Conservation (phyloP, 1,140 invertebrate genomes). For the Whitmania pigra region DNA sequence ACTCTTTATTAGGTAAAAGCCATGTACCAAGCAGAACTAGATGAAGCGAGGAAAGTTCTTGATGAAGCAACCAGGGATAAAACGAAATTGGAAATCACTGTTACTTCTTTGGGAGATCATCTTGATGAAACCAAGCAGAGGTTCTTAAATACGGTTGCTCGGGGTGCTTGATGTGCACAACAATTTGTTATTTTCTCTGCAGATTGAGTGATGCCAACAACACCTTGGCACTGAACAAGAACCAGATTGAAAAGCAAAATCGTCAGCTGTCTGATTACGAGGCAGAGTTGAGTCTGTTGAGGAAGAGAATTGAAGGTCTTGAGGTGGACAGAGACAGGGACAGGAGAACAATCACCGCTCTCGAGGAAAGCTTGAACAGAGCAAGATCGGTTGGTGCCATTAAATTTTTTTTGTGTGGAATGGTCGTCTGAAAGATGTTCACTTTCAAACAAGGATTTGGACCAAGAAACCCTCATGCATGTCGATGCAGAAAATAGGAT, state of each 20-base stretch:
- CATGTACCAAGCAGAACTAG: slow-evolving; percentile 27
- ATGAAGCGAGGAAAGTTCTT: slow-evolving; percentile 30
- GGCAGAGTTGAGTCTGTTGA: slow-evolving; percentile 45
- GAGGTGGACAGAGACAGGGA: slow-evolving; percentile 42
- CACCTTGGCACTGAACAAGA: slow-evolving; percentile 40
- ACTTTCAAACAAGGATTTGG: slow-evolving; percentile 36
- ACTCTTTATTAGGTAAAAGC: slow-evolving; percentile 20
- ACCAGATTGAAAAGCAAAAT: slow-evolving; percentile 43
- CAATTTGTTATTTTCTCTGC: slow-evolving; percentile 22
- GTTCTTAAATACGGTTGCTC: slow-evolving; percentile 24
- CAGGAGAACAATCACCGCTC: slow-evolving; percentile 36
- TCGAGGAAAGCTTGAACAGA: slow-evolving; percentile 40
- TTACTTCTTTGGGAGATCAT: slow-evolving; percentile 28
- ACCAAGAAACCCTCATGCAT: slow-evolving; percentile 40
- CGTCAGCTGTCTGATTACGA: slow-evolving; percentile 46
- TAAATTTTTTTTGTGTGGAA: neutral
- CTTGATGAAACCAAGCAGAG: slow-evolving; percentile 32
- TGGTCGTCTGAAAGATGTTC: neutral
- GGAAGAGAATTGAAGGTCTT: slow-evolving; percentile 43
- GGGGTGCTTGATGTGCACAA: neutral
- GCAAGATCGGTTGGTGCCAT: slow-evolving; percentile 29
- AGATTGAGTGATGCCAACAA: slow-evolving; percentile 44
- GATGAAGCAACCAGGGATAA: slow-evolving; percentile 28
- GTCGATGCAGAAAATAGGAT: slow-evolving; percentile 43
- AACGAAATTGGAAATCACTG: slow-evolving; percentile 25